Percentiles rank a stretch among this genome's conserved stretches.
Conservation (phyloP, 2,797 vertebrate genomes). For the Typhlichthys eigenmanni region DNA sequence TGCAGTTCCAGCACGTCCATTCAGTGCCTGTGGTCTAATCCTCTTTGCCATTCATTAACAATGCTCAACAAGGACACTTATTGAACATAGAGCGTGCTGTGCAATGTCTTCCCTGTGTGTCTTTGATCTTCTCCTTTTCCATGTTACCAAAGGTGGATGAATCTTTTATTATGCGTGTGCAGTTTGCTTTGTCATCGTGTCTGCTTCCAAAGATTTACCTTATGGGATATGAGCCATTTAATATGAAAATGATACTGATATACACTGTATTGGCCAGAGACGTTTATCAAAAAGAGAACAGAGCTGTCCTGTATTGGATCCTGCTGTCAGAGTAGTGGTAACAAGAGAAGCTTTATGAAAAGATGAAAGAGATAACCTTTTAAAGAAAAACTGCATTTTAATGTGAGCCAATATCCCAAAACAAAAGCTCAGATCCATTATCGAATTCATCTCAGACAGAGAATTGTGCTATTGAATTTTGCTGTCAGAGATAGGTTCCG, state of each 20-base stretch:
- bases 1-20: conserved; percentile 53
- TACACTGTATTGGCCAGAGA: conserved; percentile 49
- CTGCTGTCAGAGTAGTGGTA: conserved; percentile 48
- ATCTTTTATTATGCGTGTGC: conserved; percentile 41
- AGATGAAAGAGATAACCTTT: conserved; percentile 67
- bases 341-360: conserved; percentile 65
- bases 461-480: not conserved
- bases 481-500: not conserved
- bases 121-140: conserved; percentile 2
- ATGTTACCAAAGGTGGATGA: conserved; percentile 46
- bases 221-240: conserved; percentile 31
- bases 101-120: conserved; percentile 7
- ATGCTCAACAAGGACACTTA: conserved; percentile 35
- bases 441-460: conserved; percentile 14
- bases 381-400: conserved; percentile 48
- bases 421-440: conserved; percentile 46
- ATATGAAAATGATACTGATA: conserved; percentile 64
- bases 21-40: conserved; percentile 26
- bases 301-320: conserved; percentile 45
- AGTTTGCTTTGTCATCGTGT: conserved; percentile 18
- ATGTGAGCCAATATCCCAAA: conserved; percentile 54
- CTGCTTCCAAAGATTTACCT: conserved; percentile 48
- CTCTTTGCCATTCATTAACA: conserved; percentile 34
- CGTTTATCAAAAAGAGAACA: conserved; percentile 43
- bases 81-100: conserved; percentile 3